Evolutionary conservation across 1,140 invertebrate species (phyloP).

Genomic region (Cyphomyrmex costatus): DNA sequence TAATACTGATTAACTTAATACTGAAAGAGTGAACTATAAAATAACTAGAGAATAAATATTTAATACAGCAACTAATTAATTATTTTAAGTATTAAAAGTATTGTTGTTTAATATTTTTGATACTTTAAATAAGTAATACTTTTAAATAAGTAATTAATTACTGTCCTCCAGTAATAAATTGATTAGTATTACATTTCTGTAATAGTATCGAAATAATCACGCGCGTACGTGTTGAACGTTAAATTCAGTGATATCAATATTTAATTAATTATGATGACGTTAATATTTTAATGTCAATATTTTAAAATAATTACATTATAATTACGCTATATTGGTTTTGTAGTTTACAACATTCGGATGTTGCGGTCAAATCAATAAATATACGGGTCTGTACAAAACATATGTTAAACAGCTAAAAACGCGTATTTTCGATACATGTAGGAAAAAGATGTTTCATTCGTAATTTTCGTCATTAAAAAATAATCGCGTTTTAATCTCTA

Average conservation of each 20-base stretch:
- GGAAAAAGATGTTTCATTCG: not conserved
- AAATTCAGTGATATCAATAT: not conserved
- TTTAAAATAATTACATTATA: not conserved
- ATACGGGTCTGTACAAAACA: not conserved
- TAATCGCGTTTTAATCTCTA: not conserved
- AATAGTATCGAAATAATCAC: not conserved
- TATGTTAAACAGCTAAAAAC: not conserved
- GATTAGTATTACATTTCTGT: too few species aligned
- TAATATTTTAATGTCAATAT: not conserved
- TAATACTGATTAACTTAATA: too few species aligned
- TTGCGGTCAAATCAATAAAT: not conserved
- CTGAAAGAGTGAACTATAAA: too few species aligned
- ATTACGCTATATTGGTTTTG: not conserved
- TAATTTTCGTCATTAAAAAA: not conserved
- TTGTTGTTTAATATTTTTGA: too few species aligned
- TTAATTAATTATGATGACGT: not conserved
- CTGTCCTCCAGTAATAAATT: too few species aligned
- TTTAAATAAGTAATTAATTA: too few species aligned
- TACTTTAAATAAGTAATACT: too few species aligned
- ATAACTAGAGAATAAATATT: too few species aligned
- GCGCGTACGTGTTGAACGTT: not conserved
- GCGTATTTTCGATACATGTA: not conserved
- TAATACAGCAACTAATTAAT: too few species aligned
- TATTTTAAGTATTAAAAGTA: too few species aligned
- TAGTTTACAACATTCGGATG: not conserved